Percentiles rank a stretch among this genome's conserved stretches.
phyloP scores from a whole-genome alignment of 2,797 vertebrate genomes.

The Lerista edwardsae region DNA sequence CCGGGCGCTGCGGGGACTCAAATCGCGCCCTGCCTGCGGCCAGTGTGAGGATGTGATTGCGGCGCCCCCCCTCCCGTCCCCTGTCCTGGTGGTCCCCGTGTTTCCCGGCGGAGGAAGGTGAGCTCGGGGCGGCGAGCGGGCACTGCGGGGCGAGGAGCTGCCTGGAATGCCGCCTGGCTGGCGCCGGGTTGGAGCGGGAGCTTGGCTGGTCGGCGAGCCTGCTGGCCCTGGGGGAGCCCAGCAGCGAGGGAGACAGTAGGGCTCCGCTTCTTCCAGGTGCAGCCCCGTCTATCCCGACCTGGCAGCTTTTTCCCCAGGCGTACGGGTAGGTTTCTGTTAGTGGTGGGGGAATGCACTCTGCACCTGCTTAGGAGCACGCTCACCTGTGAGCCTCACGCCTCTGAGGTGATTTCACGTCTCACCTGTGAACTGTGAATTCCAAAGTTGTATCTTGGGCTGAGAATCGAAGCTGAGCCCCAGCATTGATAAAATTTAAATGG shows the following conservation, averaged over 20 bases:
- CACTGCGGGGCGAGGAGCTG: neutral
- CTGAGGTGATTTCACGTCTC: too few relatives aligned
- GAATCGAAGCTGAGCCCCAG: neutral
- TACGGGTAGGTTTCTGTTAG: neutral
- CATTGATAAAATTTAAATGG: neutral
- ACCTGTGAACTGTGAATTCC: too few relatives aligned
- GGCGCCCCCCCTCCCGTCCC: slow-evolving; percentile 7
- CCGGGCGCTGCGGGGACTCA: neutral
- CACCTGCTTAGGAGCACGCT: too few relatives aligned
- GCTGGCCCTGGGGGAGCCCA: slow-evolving; percentile 4
- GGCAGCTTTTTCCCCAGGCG: neutral
- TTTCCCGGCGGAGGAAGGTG: slow-evolving; percentile 62
- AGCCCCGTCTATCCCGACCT: too few relatives aligned
- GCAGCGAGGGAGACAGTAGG: too few relatives aligned
- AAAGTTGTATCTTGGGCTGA: neutral
- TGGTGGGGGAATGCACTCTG: too few relatives aligned
- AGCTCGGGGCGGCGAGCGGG: neutral
- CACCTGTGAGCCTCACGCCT: too few relatives aligned
- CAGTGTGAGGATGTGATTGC: slow-evolving; percentile 55
- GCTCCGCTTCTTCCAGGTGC: neutral
- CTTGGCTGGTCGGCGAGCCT: neutral
- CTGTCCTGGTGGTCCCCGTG: slow-evolving; percentile 31
- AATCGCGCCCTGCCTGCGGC: neutral
- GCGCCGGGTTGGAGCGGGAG: neutral
- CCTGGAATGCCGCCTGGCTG: neutral